Conservation (phyloP, 2,113 vertebrate genomes). For the Pituophis catenifer region DNA sequence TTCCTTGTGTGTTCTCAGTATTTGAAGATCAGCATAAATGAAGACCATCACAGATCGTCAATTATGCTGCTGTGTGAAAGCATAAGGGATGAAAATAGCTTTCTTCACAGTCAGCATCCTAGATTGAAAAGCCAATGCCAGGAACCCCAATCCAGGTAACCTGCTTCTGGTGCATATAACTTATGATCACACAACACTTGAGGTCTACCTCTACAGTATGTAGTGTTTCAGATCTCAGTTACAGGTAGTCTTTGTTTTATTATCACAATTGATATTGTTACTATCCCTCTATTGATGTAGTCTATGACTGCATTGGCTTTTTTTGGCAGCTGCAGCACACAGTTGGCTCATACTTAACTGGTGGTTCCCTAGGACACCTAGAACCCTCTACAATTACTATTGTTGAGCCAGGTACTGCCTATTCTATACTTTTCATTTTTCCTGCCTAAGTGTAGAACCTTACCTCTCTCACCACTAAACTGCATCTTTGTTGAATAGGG, state of each 20-base stretch:
- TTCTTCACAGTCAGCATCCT: background rate
- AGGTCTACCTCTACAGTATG: background rate
- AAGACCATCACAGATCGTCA: background rate
- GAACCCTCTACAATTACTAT: too few relatives aligned
- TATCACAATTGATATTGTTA: background rate
- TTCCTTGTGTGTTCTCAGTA: background rate
- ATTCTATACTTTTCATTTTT: too few relatives aligned
- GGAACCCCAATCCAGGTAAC: slow-evolving; percentile 20
- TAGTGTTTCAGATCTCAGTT: background rate
- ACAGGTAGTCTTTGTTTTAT: background rate
- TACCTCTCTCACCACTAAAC: too few relatives aligned
- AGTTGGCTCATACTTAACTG: too few relatives aligned
- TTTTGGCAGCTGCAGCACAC: too few relatives aligned
- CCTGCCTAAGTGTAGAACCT: too few relatives aligned
- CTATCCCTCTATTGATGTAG: background rate
- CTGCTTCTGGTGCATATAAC: slow-evolving; percentile 54
- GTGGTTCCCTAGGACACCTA: too few relatives aligned
- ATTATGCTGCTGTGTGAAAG: background rate
- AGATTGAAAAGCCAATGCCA: background rate
- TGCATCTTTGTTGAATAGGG: too few relatives aligned
- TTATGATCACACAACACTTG: background rate
- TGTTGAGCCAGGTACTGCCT: too few relatives aligned
- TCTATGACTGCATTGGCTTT: too few relatives aligned
- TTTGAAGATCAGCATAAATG: background rate
- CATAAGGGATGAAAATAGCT: background rate